phyloP scores from a whole-genome alignment of 2,888 invertebrate genomes.

The Cybosia mesomella region DNA sequence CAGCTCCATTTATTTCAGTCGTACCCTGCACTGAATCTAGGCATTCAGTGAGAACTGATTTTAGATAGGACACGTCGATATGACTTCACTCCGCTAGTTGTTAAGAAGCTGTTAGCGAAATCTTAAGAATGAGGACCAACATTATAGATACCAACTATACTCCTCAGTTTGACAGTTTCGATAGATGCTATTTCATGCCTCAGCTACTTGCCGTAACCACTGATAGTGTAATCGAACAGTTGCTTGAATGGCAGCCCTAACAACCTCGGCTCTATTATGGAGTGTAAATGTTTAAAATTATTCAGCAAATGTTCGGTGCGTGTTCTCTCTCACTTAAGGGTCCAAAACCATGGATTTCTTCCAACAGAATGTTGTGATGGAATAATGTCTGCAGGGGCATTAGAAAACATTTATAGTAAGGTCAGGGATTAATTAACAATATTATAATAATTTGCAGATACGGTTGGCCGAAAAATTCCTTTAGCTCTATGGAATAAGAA shows the following conservation, averaged over 20 bases:
- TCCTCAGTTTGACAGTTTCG: too few relatives aligned
- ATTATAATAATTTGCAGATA: background rate
- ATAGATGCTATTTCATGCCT: background rate
- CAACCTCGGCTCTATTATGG: conserved; percentile 40
- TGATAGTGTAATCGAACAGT: background rate
- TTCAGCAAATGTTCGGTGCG: conserved; percentile 46
- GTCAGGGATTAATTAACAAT: background rate
- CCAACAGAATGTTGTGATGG: conserved; percentile 38
- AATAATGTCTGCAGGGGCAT: conserved; percentile 28
- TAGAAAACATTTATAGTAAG: conserved; percentile 11
- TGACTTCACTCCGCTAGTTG: background rate
- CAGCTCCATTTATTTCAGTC: too few relatives aligned
- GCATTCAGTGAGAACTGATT: too few relatives aligned
- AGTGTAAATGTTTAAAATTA: conserved; percentile 60
- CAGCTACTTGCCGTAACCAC: background rate
- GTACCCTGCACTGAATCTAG: too few relatives aligned
- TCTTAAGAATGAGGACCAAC: too few relatives aligned
- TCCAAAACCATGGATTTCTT: conserved; percentile 29
- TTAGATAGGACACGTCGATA: background rate
- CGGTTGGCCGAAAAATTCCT: background rate
- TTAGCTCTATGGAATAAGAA: background rate
- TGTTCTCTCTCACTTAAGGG: conserved; percentile 33
- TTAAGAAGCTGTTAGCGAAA: background rate
- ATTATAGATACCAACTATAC: too few relatives aligned
- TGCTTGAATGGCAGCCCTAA: conserved; percentile 25